phyloP scores from a whole-genome alignment of 2,797 vertebrate species.

The Arrhamphus sclerolepis region DNA sequence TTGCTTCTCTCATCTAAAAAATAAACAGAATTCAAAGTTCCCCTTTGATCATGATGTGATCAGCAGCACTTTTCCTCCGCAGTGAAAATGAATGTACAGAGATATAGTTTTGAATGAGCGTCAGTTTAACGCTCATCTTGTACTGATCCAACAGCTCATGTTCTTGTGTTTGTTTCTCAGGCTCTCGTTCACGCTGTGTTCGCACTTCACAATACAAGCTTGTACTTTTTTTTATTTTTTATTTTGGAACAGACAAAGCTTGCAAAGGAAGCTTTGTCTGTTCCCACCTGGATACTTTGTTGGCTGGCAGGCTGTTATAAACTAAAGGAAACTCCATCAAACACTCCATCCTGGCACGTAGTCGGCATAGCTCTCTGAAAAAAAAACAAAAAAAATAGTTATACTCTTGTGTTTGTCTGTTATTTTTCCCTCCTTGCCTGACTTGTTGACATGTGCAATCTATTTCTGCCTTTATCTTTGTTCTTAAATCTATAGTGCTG shows the following conservation, averaged over 20 bases:
- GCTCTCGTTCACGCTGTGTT: slow-evolving; percentile 15
- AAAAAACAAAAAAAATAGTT: slow-evolving; percentile 12
- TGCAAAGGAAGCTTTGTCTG: slow-evolving; percentile 33
- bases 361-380: slow-evolving; percentile 17
- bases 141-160: slow-evolving; percentile 2
- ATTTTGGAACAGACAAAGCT: slow-evolving; percentile 36
- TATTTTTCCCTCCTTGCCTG: slow-evolving; percentile 3
- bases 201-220: slow-evolving; percentile 24
- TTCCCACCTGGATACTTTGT: slow-evolving; percentile 54
- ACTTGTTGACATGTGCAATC: slow-evolving; percentile 8
- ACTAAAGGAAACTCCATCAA: slow-evolving; percentile 48
- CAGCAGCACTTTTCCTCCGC: no score
- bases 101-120: no score
- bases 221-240: slow-evolving; percentile 19
- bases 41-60: no score
- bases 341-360: slow-evolving; percentile 20
- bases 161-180: slow-evolving; percentile 20
- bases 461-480: slow-evolving; percentile 23
- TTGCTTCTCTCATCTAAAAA: no score
- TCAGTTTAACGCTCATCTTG: not conserved
- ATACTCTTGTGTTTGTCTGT: slow-evolving; percentile 11
- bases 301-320: slow-evolving; percentile 38
- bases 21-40: no score
- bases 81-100: not conserved
- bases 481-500: slow-evolving; percentile 23